Base-by-base conservation (phyloP, 2,797 vertebrate genomes). In the Aquila chrysaetos region DNA sequence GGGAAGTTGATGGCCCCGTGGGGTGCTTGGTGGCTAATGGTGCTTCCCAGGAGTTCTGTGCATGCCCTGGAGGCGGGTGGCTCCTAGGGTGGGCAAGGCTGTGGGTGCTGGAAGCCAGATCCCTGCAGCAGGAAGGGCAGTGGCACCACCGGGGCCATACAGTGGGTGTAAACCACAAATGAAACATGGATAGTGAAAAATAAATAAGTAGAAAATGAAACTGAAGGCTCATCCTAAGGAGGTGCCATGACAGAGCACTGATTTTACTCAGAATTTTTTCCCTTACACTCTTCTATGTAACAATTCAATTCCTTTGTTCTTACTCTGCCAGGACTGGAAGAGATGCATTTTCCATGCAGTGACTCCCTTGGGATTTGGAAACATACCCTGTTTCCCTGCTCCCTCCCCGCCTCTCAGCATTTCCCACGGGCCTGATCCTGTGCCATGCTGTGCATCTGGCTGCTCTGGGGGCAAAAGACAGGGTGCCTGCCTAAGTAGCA, bases 1-100 rank as follows among this genome's bases (percentile, higher is more conserved):
- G 13, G 63, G 51, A 56, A 35, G 13, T 35, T 64, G 18, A 9
- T 74, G 44, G 30, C 19, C 23, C 22, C 4, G 13, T 17, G 9
- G 9, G 11, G 31, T 57, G 28, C 16, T 41, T 3, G 2, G 33
- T 28, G 22, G 37, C 16, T 54, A 65, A 18, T 0, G 0, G 1
- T 65, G 33, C 31, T 41, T 79, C 53, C 44, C 22, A 63, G 54
- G 65, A 92, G 49, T 18, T 4, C 16, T 54, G 12, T 10, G 7
- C 35, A 39, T 33, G 16, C 13, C 48, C 3, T 3, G 13, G 13
- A 63, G 16, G 12, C 0, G 0, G 3, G 25, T 48, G 51, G 53
- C 7, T 75, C 5, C 30, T 18, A 39, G n/a, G 1, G 8, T n/a
- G 31, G 53, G 22, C n/a, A 78, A 69, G 39, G 14, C 12, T 63